These are phyloP conservation scores for Cyclophora albipunctata DNA, from an alignment of 2,888 invertebrate species.

Conservation along the genomic window DNA sequence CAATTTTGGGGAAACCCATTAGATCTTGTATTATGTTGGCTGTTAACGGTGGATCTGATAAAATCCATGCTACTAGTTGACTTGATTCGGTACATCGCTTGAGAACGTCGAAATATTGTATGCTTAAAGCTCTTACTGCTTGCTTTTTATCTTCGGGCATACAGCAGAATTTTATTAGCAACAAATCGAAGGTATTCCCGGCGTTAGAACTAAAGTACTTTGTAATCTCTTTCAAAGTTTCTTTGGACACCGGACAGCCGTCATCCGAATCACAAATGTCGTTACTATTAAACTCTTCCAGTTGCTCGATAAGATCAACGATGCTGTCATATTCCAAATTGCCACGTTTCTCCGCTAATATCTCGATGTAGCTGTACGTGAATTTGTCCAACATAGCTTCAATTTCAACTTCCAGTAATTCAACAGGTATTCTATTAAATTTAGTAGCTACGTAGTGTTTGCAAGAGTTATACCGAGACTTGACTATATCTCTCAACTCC, in stretches of 20 bases:
- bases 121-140: slow-evolving; percentile 49
- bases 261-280: slow-evolving; percentile 33
- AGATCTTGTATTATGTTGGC: slow-evolving; percentile 53
- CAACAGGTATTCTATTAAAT: slow-evolving; percentile 52
- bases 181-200: slow-evolving; percentile 51
- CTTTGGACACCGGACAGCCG: slow-evolving; percentile 41
- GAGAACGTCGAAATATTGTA: slow-evolving; percentile 57
- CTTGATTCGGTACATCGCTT: slow-evolving; percentile 51
- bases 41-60: slow-evolving; percentile 50
- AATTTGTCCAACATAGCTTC: slow-evolving; percentile 57
- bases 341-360: slow-evolving; percentile 45
- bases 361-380: slow-evolving; percentile 48
- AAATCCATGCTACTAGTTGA: slow-evolving; percentile 48
- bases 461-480: slow-evolving; percentile 52
- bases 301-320: slow-evolving; percentile 47
- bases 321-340: slow-evolving; percentile 42
- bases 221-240: slow-evolving; percentile 47
- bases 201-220: slow-evolving; percentile 46
- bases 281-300: slow-evolving; percentile 24
- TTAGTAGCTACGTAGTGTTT: slow-evolving; percentile 50
- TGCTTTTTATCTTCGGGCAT: slow-evolving; percentile 49
- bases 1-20: slow-evolving; percentile 44
- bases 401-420: slow-evolving; percentile 52
- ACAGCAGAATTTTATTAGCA: slow-evolving; percentile 54
- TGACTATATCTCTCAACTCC: slow-evolving; percentile 47